Evolutionary conservation across 2,113 vertebrate genomes (phyloP).

Genomic region (Eptesicus fuscus): DNA sequence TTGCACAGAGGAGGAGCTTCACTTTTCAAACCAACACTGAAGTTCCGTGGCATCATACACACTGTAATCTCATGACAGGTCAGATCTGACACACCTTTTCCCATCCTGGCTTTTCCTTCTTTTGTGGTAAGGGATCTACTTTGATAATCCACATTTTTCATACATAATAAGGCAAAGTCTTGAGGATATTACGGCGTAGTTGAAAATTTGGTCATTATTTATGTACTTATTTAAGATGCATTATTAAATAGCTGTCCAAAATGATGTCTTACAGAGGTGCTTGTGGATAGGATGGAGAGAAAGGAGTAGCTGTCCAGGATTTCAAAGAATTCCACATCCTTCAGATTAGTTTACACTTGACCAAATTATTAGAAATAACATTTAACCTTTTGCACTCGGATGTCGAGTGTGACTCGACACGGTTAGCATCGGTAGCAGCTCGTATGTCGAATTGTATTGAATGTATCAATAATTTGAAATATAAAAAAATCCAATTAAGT

Average conservation of each 20-base stretch:
- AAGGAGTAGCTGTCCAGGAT: neutral
- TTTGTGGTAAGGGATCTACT: neutral
- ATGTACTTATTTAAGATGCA: neutral
- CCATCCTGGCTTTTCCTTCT: neutral
- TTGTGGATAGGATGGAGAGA: neutral
- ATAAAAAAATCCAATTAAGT: too few species aligned
- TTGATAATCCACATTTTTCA: neutral
- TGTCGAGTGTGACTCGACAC: too few species aligned
- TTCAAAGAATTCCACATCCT: neutral
- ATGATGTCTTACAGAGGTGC: conserved; percentile 3
- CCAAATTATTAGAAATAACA: neutral
- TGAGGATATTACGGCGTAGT: neutral
- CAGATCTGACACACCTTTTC: neutral
- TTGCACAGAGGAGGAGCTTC: neutral
- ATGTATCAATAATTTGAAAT: too few species aligned
- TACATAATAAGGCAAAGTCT: neutral
- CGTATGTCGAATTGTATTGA: too few species aligned
- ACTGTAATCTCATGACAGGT: neutral
- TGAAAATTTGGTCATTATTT: neutral
- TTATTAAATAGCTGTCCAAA: neutral
- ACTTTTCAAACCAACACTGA: neutral
- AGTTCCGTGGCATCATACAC: neutral
- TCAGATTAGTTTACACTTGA: neutral
- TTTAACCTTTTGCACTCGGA: too few species aligned
- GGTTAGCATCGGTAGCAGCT: too few species aligned